phyloP scores from a whole-genome alignment of 2,888 invertebrate genomes.

The Candidula unifasciata region DNA sequence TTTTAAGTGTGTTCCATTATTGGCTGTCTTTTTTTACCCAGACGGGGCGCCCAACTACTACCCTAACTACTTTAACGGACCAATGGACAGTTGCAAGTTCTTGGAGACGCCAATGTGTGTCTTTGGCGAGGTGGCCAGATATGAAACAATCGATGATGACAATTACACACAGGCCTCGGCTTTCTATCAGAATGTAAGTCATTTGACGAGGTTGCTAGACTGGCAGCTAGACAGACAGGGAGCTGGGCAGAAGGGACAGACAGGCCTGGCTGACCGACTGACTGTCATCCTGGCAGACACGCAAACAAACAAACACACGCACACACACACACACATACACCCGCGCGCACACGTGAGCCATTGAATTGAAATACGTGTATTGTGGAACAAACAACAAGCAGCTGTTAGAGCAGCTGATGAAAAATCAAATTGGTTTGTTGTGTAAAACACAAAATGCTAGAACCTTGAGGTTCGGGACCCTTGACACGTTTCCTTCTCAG shows the following conservation, averaged over 20 bases:
- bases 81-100: slow-evolving; percentile 83
- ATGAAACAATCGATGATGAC: slow-evolving; percentile 90
- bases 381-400: too few relatives aligned
- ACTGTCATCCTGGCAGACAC: neutral
- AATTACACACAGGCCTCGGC: slow-evolving; percentile 90
- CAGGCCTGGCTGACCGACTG: neutral
- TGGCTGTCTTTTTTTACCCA: slow-evolving; percentile 54
- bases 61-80: slow-evolving; percentile 96
- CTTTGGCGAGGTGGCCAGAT: slow-evolving; percentile 87
- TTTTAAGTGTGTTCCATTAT: neutral
- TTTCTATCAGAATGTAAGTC: slow-evolving; percentile 87
- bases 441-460: too few relatives aligned
- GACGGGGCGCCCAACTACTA: slow-evolving; percentile 93
- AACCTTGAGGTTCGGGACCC: too few relatives aligned
- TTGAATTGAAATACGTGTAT: too few relatives aligned
- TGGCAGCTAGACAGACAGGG: neutral
- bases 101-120: slow-evolving; percentile 81
- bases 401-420: too few relatives aligned
- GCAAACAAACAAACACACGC: too few relatives aligned
- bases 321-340: too few relatives aligned
- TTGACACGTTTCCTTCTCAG: too few relatives aligned
- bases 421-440: too few relatives aligned
- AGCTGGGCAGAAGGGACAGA: neutral
- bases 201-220: neutral
- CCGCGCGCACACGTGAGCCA: neutral